These are phyloP conservation scores for Parus major DNA, from an alignment of 2,113 vertebrate species.

Conservation along the genomic window DNA sequence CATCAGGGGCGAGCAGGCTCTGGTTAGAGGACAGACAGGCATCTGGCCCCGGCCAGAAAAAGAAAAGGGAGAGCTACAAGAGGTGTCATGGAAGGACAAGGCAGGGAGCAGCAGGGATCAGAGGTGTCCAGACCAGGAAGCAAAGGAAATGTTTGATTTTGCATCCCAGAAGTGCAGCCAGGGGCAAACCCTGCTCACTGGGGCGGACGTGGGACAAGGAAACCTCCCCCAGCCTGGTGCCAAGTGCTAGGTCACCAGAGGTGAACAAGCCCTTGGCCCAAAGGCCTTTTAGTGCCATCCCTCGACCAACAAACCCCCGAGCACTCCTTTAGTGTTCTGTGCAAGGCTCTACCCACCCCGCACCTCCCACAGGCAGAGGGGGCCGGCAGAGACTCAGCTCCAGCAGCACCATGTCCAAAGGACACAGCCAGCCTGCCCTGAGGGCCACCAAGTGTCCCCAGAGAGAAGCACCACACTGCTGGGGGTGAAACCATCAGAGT, in stretches of 20 bases:
- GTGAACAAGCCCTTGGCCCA: constrained; percentile 16
- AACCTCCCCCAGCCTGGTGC: not conserved
- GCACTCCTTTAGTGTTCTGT: constrained; percentile 63
- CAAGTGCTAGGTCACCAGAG: not conserved
- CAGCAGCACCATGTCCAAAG: not conserved
- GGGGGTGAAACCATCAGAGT: not conserved
- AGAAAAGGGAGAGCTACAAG: not conserved
- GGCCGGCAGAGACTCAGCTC: not conserved
- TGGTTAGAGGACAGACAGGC: constrained; percentile 40
- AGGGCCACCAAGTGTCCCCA: not conserved
- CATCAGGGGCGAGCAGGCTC: not conserved
- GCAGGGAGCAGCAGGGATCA: not conserved
- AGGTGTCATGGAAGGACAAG: not conserved
- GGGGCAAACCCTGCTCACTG: not conserved
- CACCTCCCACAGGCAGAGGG: not conserved
- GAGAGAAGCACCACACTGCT: not conserved
- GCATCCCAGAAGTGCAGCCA: not conserved
- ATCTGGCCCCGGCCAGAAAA: constrained; percentile 19
- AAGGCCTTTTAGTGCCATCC: constrained; percentile 20
- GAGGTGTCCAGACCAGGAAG: not conserved
- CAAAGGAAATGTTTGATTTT: not conserved
- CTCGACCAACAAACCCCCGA: not conserved
- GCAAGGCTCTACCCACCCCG: not conserved
- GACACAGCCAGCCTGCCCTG: not conserved
- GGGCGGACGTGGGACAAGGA: not conserved